Conservation (phyloP, 2,888 invertebrate genomes). For the Spatulosminthurus flaviceps region DNA sequence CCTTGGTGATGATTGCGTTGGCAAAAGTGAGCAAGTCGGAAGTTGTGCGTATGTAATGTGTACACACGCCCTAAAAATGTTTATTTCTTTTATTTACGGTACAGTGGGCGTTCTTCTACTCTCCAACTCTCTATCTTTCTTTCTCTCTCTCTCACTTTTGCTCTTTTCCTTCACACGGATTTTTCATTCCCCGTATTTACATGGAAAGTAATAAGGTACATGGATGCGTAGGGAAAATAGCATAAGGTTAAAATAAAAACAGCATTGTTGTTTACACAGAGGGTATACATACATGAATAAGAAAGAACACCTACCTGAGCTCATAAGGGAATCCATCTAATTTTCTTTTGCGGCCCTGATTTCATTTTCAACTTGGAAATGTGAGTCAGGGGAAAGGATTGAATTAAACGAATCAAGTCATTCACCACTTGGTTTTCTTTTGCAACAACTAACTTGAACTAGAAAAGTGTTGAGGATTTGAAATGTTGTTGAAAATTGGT, state of each 20-base stretch:
- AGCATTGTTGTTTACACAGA: no score
- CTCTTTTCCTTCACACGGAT: no score
- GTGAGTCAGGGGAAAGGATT: constrained; percentile 1
- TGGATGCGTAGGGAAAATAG: no score
- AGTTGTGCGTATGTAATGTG: constrained; percentile 18
- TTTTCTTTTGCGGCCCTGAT: constrained; percentile 4
- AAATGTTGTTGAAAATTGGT: no score
- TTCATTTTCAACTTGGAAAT: constrained; percentile 1
- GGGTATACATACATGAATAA: background rate
- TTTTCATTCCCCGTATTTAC: no score
- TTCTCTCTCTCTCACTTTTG: no score
- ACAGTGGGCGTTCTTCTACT: background rate
- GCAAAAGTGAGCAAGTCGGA: constrained; percentile 7
- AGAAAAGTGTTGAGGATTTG: no score
- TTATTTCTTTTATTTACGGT: background rate
- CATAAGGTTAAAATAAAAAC: no score
- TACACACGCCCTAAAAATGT: constrained; percentile 9
- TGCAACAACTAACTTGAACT: no score
- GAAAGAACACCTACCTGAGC: no score
- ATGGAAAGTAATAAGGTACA: no score
- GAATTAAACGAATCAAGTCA: constrained; percentile 8
- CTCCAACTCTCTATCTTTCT: no score
- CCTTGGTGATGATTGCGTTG: constrained; percentile 4
- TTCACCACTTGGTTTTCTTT: background rate
- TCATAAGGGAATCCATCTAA: constrained; percentile 14